phyloP scores from a whole-genome alignment of 2,888 invertebrate genomes.

The Napeogenes sylphis region DNA sequence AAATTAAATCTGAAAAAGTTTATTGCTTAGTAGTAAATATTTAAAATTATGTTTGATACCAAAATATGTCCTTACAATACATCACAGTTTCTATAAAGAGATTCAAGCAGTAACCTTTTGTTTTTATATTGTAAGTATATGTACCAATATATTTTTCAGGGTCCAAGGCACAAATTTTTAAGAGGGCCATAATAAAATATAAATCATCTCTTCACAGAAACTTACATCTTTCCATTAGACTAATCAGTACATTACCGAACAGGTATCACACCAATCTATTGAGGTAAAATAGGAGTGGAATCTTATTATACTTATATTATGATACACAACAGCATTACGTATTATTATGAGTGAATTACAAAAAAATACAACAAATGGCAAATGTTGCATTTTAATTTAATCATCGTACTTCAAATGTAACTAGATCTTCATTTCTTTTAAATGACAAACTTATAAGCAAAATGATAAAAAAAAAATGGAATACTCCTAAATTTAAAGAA shows the following conservation, averaged over 20 bases:
- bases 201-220: conserved; percentile 51
- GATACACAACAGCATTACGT: neutral
- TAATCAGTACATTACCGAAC: conserved; percentile 47
- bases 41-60: conserved; percentile 56
- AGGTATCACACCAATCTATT: conserved; percentile 21
- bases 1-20: conserved; percentile 31
- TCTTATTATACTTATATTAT: conserved; percentile 7
- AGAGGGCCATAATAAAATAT: conserved; percentile 28
- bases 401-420: neutral
- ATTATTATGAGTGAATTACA: neutral
- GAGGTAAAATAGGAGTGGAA: conserved; percentile 20
- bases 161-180: conserved; percentile 58
- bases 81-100: conserved; percentile 56
- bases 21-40: conserved; percentile 38
- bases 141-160: conserved; percentile 29
- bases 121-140: conserved; percentile 26
- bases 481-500: too few species aligned
- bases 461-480: neutral
- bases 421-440: neutral
- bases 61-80: conserved; percentile 52
- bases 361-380: conserved; percentile 8
- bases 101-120: conserved; percentile 25
- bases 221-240: conserved; percentile 43
- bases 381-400: neutral
- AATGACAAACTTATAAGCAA: neutral